Base-by-base conservation (phyloP, 2,797 vertebrate genomes). In the Eidolon dupreanum region DNA sequence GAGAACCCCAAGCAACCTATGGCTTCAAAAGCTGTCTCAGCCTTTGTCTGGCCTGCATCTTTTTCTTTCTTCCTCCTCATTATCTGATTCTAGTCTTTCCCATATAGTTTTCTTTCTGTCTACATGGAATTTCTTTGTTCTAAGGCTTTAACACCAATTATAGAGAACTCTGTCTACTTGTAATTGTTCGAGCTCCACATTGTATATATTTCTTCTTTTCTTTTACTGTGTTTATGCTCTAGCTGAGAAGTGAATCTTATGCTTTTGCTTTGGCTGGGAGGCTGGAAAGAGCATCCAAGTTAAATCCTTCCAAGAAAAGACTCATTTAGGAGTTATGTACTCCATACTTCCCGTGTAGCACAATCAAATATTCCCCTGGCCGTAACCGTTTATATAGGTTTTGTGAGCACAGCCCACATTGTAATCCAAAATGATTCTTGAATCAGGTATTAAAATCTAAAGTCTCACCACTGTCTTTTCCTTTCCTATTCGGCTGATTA, bases 371-470 rank as follows among this genome's bases (percentile, higher is more conserved):
- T 15, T 55, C 51, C 71, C 63, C 36, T 87, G 41, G 77, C 61
- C 88, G 6, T n/a, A 31, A 3, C 77, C 43, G 71, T 88, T 74
- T 33, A 26, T 15, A 73, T 17, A n/a, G 22, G 66, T 79, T 71
- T 93, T 3, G 0, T 31, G 57, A 91, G 70, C 33, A 77, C 13
- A 41, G 43, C 83, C 43, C 11, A 46, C 17, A 11, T 31, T 88
- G 81, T 94, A 75, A 77, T 85, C 33, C 70, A 59, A 93, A 95
- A 65, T 68, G 55, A 92, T 66, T 90, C 46, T 82, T 75, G 82
- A 94, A 43, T 90, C 79, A 74, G 66, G 38, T 51, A 31, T 83
- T 74, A 66, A 81, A 93, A 51, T 82, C 31, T 33, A 87, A 70
- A 61, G 36, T 78, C 24, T 26, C 59, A 24, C n/a, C 33, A 28